Base-by-base conservation (phyloP, 2,888 invertebrate genomes). In the Laspeyria flexula region DNA sequence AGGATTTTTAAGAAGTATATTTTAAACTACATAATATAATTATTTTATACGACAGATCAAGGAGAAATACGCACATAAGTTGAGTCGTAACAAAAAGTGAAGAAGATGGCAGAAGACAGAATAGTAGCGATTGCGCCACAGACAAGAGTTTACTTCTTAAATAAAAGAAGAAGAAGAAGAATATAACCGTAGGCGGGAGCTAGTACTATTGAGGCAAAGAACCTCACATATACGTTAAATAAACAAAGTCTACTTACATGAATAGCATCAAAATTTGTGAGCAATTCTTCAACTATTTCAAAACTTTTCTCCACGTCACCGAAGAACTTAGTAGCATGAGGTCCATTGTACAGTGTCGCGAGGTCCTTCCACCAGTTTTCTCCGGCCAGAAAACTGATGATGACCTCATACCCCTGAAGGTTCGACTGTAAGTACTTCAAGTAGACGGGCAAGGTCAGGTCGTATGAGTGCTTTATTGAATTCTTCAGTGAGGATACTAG, bases 311-410 rank as follows among this genome's bases (percentile, higher is more conserved):
- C 92, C 13, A 85, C 18, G 0, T 79, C 56, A 1, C 83, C 73
- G 23, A 92, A 81, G 60, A 93, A 87, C 21, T 65, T 66, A 0
- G 18, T 65, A 1, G 84, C 76, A 23, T 81, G 70, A 0, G 84
- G 79, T 18, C 90, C 90, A 9, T 65, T 73, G 58, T 90, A 92
- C 12, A 87, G 40, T 0, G 57, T 29, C 16, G 78, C 76, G 10
- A 92, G 61, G 0, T 73, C 73, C 0, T 29, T 55, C 92, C 92
- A 93, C 93, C 93, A 93, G 53, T 92, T 76, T 0, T 71, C 81
- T 0, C 90, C 92, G 0, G 85, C 63, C 0, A 92, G 70, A 69
- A 92, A 90, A 18, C 75, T 75, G 0, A 88, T 48, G 0, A 90
- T 73, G 3, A 92, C 60, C 30, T 79, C 71, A 51, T 87, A 86